These are phyloP conservation scores for Hydrolagus affinis DNA, from an alignment of 2,113 vertebrate species.

Conservation along the genomic window DNA sequence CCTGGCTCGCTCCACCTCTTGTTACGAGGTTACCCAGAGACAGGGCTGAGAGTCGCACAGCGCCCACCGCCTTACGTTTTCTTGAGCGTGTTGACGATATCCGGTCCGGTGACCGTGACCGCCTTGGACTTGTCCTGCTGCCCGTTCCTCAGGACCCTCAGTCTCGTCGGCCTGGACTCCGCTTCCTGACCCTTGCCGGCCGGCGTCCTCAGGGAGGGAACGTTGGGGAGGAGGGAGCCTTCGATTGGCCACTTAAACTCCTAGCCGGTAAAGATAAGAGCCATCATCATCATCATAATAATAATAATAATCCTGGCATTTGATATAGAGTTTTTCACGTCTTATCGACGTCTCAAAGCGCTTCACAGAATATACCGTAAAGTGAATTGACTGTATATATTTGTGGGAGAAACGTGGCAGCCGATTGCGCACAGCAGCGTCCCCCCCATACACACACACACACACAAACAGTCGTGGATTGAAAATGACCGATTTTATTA, in stretches of 20 bases:
- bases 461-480: too few relatives aligned
- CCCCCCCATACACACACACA: too few relatives aligned
- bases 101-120: conserved; percentile 25
- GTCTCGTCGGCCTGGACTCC: conserved; percentile 35
- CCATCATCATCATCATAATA: too few relatives aligned
- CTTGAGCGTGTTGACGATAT: conserved; percentile 34
- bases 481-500: too few relatives aligned
- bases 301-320: too few relatives aligned
- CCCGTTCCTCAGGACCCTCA: conserved; percentile 40
- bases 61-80: conserved; percentile 36
- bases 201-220: conserved; percentile 38
- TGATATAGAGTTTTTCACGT: too few relatives aligned
- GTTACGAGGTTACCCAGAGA: background rate
- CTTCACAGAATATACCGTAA: too few relatives aligned
- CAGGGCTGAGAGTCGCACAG: background rate
- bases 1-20: background rate
- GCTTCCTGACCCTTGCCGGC: background rate
- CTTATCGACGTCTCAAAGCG: too few relatives aligned
- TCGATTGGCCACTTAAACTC: conserved; percentile 45
- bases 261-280: conserved; percentile 35
- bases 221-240: conserved; percentile 43
- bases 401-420: too few relatives aligned
- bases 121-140: conserved; percentile 39
- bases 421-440: too few relatives aligned
- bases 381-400: too few relatives aligned